Percentiles rank a stretch among this genome's conserved stretches.
These are phyloP conservation scores for Cochlearius cochlearius DNA, from an alignment of 2,113 vertebrate species.

Conservation along the genomic window DNA sequence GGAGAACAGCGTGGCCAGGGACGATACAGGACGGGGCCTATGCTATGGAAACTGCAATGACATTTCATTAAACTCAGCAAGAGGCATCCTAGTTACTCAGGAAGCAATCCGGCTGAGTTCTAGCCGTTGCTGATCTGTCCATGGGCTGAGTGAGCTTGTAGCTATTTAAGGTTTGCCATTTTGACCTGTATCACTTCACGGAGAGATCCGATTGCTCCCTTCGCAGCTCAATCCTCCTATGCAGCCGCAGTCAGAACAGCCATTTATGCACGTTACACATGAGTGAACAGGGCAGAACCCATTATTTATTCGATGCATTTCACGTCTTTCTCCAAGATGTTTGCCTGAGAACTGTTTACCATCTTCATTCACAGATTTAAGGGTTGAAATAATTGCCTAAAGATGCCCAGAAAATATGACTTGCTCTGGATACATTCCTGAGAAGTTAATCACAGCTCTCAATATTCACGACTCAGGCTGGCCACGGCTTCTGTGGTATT, in stretches of 20 bases:
- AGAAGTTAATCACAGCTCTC: neutral
- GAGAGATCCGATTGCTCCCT: neutral
- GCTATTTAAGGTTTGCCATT: slow-evolving; percentile 3
- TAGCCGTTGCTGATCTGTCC: neutral
- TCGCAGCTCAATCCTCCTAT: neutral
- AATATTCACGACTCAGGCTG: neutral
- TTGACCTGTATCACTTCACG: neutral
- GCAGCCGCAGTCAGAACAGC: neutral
- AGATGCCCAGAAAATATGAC: neutral
- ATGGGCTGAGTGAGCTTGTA: neutral
- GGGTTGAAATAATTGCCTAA: neutral
- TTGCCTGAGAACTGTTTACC: neutral
- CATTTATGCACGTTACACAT: neutral
- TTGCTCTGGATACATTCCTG: neutral
- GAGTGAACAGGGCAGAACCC: neutral
- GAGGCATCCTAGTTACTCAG: neutral
- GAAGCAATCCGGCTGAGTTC: neutral
- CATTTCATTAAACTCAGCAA: neutral
- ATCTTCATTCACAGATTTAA: neutral
- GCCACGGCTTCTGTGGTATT: neutral
- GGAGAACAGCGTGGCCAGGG: neutral
- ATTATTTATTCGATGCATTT: neutral
- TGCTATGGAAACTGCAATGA: neutral
- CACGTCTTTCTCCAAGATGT: neutral
- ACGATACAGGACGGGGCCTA: neutral